Percentiles rank a stretch among this genome's conserved stretches.
These are phyloP conservation scores for Cylas formicarius DNA, from an alignment of 1,140 invertebrate species.

Conservation along the genomic window DNA sequence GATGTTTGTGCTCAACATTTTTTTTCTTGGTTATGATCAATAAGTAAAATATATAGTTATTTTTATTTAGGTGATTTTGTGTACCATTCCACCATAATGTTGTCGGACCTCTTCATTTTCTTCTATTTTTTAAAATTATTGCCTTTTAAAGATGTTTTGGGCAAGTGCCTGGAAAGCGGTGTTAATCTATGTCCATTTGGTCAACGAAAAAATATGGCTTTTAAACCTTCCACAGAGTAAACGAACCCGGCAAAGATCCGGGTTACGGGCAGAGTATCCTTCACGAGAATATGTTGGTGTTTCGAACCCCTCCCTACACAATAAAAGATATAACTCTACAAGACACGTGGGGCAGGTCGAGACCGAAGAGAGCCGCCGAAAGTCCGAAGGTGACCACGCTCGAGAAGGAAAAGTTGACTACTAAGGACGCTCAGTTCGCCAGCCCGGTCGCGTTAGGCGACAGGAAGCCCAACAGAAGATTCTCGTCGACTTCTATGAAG, in stretches of 20 bases:
- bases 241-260: constrained; percentile 57
- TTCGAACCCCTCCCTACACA: constrained; percentile 82
- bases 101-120: no score
- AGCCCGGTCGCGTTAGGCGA: constrained; percentile 31
- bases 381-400: constrained; percentile 22
- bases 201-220: no score
- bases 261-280: constrained; percentile 92
- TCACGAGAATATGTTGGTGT: constrained; percentile 79
- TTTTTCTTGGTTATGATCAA: constrained; percentile 1
- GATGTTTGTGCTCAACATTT: background rate
- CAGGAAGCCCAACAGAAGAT: constrained; percentile 33
- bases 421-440: constrained; percentile 17
- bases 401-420: constrained; percentile 22
- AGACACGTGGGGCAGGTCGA: constrained; percentile 43
- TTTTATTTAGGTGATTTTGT: no score
- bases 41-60: constrained; percentile 17
- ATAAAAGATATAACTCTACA: constrained; percentile 70
- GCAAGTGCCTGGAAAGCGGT: no score
- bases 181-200: no score
- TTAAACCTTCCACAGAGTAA: no score
- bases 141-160: no score
- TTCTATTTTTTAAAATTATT: no score
- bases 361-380: constrained; percentile 38
- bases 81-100: no score
- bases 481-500: constrained; percentile 39